Evolutionary conservation across 2,888 invertebrate genomes (phyloP), one percentile per base, ranked within the genome.

Genomic region (Scaptodrosophila latifasciaeformis): DNA sequence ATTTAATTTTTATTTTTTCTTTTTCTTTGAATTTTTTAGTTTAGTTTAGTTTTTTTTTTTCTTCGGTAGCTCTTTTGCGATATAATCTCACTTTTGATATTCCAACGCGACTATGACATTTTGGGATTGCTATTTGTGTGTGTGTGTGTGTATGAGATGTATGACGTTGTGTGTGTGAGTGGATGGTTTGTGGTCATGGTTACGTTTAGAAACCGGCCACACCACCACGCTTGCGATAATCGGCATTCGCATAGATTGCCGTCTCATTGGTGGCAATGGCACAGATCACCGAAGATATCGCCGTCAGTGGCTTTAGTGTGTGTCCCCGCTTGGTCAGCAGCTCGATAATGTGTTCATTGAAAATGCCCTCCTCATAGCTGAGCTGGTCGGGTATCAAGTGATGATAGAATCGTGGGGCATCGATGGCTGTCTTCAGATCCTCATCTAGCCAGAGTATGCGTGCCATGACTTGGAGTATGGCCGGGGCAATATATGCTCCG

Each of bases 401-500:
- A 83, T 96, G 95, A 86, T 97, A 96, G 19, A 96, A 86, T 48
- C 96, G 89, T 0, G 91, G 90, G 0, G 90, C 89, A 76, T 92
- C 91, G 49, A 96, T 89, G 0, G 94, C 92, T 54, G 91, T 87
- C 52, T 91, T 89, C 13, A 96, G 87, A 24, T 90, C 88, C 19
- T 90, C 87, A 2, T 89, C 90, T 67, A 92, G 90, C 87, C 92
- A 90, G 0, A 93, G 81, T 44, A 90, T 89, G 43, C 92, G 88
- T 35, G 75, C 77, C n/a, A 65, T 67, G 80, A 93, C 93, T 86
- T 91, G 86, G 0, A 92, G 90, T 1, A 94, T 89, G 49, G 93
- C 90, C 0, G 95, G 92, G 1, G 94, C 93, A 59, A 97, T 97
- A 85, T 92, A 94, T 0, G 93, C 91, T 6, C 97, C 97, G 0